Percentiles rank a stretch among this genome's conserved stretches.
Conservation (phyloP, 2,888 invertebrate genomes). For the Venustoraphidia nigricollis region DNA sequence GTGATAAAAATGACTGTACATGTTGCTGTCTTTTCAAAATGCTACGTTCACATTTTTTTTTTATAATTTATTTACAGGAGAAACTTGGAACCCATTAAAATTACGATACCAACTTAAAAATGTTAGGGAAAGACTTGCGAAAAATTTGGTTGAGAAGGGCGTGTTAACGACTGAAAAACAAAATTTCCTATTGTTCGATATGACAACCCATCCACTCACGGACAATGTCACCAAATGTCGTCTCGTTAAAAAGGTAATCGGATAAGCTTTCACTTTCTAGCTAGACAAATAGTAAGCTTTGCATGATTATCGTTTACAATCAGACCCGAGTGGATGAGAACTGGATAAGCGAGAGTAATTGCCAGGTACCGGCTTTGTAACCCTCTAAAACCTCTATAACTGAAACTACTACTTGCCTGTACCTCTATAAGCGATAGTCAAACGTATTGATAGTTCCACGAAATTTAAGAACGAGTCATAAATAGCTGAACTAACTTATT, state of each 20-base stretch:
- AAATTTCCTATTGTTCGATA: conserved; percentile 98
- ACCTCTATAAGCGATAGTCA: too few relatives aligned
- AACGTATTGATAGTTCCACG: too few relatives aligned
- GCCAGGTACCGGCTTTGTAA: too few relatives aligned
- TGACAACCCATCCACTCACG: conserved; percentile 98
- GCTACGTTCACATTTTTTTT: background rate
- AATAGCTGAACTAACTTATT: too few relatives aligned
- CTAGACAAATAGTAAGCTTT: too few relatives aligned
- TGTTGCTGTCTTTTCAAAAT: background rate
- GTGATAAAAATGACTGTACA: conserved; percentile 16
- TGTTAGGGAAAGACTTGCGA: conserved; percentile 95
- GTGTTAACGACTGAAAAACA: conserved; percentile 98
- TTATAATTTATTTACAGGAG: conserved; percentile 43
- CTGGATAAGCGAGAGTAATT: too few relatives aligned
- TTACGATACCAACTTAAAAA: conserved; percentile 95
- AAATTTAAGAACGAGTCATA: too few relatives aligned
- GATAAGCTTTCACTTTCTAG: background rate
- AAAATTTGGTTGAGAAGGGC: conserved; percentile 98
- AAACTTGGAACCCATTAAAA: conserved; percentile 99
- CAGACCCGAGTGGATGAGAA: too few relatives aligned
- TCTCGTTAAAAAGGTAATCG: conserved; percentile 80
- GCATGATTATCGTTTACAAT: too few relatives aligned
- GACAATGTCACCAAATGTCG: conserved; percentile 91
- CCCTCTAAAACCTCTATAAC: too few relatives aligned
- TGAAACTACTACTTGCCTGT: too few relatives aligned